phyloP scores from a whole-genome alignment of 2,113 vertebrate species.

The Mustela nigripes region DNA sequence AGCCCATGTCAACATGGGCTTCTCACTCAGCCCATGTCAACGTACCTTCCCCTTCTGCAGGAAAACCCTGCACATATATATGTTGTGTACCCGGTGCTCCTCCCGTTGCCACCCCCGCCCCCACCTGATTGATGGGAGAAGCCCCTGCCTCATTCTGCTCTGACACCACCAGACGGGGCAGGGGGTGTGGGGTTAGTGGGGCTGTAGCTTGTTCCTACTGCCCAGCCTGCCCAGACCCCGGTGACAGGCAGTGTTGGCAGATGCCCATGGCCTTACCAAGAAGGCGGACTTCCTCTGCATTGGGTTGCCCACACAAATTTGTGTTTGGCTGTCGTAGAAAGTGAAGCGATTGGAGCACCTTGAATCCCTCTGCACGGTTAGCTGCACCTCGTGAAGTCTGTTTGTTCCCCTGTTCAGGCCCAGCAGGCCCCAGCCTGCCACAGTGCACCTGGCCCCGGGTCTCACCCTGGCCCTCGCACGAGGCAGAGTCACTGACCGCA shows the following conservation, averaged over 20 bases:
- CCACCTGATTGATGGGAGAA: neutral
- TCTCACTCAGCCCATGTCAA: neutral
- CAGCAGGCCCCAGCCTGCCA: constrained; percentile 66
- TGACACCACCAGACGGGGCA: neutral
- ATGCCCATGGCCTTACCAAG: neutral
- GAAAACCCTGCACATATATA: neutral
- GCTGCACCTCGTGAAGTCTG: constrained; percentile 49
- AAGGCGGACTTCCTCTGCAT: constrained; percentile 43
- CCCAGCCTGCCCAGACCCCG: neutral
- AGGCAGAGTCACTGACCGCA: constrained; percentile 68
- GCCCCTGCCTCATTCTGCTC: neutral
- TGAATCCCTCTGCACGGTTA: neutral
- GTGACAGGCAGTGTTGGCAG: neutral
- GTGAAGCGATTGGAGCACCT: rapidly evolving
- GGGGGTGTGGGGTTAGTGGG: neutral
- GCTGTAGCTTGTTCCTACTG: neutral
- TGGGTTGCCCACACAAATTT: constrained; percentile 70
- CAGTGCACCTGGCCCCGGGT: constrained; percentile 44
- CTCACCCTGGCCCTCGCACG: rapidly evolving
- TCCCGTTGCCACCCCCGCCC: neutral
- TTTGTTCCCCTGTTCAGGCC: rapidly evolving
- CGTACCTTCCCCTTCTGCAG: neutral
- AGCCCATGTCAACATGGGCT: neutral
- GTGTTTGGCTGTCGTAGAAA: rapidly evolving
- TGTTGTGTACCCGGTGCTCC: neutral